phyloP scores from a whole-genome alignment of 2,888 invertebrate species.

The Scaptomyza parva region DNA sequence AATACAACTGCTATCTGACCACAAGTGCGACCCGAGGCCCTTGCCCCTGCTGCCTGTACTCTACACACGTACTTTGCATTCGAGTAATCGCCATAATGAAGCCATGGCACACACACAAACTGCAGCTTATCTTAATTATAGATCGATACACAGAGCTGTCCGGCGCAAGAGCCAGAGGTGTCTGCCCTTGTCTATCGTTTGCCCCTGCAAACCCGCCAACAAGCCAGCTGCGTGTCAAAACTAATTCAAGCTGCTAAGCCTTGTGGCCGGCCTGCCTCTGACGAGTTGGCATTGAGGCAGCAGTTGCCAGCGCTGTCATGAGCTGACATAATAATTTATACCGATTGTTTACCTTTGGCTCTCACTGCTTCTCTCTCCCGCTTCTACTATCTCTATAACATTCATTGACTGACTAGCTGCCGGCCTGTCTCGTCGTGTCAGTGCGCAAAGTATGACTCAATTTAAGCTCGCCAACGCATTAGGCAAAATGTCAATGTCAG shows the following conservation, averaged over 20 bases:
- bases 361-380: slow-evolving; percentile 11
- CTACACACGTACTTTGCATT: slow-evolving; percentile 1
- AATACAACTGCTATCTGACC: slow-evolving; percentile 65
- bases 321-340: slow-evolving; percentile 77
- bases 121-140: slow-evolving; percentile 79
- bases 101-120: slow-evolving; percentile 43
- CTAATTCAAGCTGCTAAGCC: slow-evolving; percentile 63
- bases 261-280: slow-evolving; percentile 24
- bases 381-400: slow-evolving; percentile 11
- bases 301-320: slow-evolving; percentile 49
- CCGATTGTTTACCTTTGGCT: slow-evolving; percentile 44
- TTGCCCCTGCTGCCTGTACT: neutral
- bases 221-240: slow-evolving; percentile 66
- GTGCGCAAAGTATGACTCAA: slow-evolving; percentile 53
- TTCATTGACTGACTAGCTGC: slow-evolving; percentile 42
- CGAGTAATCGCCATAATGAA: slow-evolving; percentile 55
- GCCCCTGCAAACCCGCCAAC: neutral
- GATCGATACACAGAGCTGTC: slow-evolving; percentile 67
- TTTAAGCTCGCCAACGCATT: slow-evolving; percentile 48
- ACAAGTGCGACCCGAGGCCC: slow-evolving; percentile 38
- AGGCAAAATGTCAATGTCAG: slow-evolving; percentile 58
- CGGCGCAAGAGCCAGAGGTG: slow-evolving; percentile 20
- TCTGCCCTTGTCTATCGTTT: slow-evolving; percentile 20
- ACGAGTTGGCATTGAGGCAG: slow-evolving; percentile 15
- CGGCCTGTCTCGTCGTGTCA: slow-evolving; percentile 41